phyloP scores from a whole-genome alignment of 2,797 vertebrate species.

The Stomatorhinus walkeri region DNA sequence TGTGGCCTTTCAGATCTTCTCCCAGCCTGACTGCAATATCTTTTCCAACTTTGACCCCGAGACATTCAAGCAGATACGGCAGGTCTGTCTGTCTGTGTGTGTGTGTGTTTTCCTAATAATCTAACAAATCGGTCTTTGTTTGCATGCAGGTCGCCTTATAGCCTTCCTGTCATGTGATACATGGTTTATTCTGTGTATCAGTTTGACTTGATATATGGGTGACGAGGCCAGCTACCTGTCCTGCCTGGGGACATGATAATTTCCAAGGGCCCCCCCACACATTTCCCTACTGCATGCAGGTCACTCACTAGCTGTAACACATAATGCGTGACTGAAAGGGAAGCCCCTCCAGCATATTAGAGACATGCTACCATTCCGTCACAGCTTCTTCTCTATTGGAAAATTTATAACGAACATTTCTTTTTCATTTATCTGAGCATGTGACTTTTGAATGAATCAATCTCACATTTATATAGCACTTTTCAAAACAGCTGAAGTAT shows the following conservation, averaged over 20 bases:
- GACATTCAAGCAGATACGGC: constrained; percentile 78
- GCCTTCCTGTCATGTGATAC: neutral
- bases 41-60: constrained; percentile 74
- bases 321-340: neutral
- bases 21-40: constrained; percentile 83
- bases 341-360: neutral
- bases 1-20: constrained; percentile 82
- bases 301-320: neutral
- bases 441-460: neutral
- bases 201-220: neutral
- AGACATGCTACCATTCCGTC: neutral
- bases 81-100: constrained; percentile 55
- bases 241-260: neutral
- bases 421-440: neutral
- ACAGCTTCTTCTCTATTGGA: neutral
- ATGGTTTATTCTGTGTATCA: neutral
- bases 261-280: neutral
- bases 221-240: neutral
- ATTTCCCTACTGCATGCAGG: neutral
- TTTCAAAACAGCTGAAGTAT: neutral
- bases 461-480: neutral
- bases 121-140: neutral
- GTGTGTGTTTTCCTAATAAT: neutral
- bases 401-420: neutral
- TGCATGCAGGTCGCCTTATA: neutral